These are phyloP conservation scores for Oscheius sp. DNA, from an alignment of 1,140 invertebrate genomes.

Conservation along the genomic window DNA sequence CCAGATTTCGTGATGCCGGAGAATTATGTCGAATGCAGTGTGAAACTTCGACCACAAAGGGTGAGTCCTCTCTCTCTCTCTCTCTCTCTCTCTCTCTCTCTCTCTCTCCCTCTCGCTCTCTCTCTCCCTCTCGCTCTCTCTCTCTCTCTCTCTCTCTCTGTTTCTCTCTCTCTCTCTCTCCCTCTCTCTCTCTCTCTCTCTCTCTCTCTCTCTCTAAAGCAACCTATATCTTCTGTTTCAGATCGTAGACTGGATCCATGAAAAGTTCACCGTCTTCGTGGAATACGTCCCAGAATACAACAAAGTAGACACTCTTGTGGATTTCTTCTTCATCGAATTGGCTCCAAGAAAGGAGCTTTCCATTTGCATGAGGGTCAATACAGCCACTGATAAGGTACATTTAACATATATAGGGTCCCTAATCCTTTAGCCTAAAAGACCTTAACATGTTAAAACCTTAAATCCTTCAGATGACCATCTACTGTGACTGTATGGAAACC, in stretches of 20 bases:
- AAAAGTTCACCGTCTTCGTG: conserved; percentile 19
- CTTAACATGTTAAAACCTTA: not conserved
- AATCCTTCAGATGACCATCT: conserved; percentile 6
- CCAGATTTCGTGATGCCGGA: conserved; percentile 2
- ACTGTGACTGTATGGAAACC: conserved; percentile 25
- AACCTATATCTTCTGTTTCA: not conserved
- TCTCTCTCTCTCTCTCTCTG: not conserved
- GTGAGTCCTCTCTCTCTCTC: not conserved
- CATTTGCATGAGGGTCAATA: not conserved
- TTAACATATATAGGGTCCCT: too few relatives aligned
- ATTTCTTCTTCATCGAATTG: conserved; percentile 27
- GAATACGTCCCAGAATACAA: not conserved
- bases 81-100: not conserved
- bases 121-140: not conserved
- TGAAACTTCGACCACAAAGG: not conserved
- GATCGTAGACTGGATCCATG: conserved; percentile 23
- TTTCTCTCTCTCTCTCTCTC: not conserved
- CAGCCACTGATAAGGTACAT: not conserved
- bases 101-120: not conserved
- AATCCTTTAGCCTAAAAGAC: too few relatives aligned
- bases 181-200: not conserved
- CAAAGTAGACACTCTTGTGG: not conserved
- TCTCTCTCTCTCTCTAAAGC: not conserved
- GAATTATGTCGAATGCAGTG: conserved; percentile 4
- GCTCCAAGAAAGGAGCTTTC: conserved; percentile 20